A percentile compares a stretch with the other conserved stretches of the same genome.
These are phyloP conservation scores for Cisticola juncidis DNA, from an alignment of 2,113 vertebrate genomes.

Conservation along the genomic window DNA sequence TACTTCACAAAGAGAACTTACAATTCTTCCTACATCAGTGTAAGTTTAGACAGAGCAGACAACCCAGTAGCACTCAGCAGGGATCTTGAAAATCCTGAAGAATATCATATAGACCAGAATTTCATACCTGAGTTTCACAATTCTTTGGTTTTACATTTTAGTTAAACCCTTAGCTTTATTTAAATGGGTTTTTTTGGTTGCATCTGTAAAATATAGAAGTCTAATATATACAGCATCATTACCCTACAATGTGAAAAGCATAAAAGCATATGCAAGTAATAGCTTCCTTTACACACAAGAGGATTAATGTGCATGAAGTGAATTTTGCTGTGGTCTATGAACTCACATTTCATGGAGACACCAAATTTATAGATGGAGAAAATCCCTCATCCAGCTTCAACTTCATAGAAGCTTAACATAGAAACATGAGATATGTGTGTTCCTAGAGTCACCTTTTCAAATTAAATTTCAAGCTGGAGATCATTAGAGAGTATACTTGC, in stretches of 20 bases:
- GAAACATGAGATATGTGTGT: neutral
- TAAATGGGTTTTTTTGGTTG: neutral
- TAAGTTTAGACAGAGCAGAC: neutral
- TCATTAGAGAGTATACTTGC: neutral
- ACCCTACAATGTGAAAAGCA: neutral
- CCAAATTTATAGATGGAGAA: neutral
- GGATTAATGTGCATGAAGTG: neutral
- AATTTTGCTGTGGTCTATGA: conserved; percentile 8
- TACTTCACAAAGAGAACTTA: neutral
- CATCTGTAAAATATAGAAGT: conserved; percentile 33
- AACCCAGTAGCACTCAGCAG: neutral
- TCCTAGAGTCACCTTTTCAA: conserved; percentile 5
- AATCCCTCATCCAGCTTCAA: conserved; percentile 22
- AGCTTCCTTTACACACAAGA: neutral
- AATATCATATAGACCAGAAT: neutral
- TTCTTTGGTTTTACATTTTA: neutral
- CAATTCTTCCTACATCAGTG: neutral
- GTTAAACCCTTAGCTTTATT: neutral
- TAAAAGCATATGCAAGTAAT: neutral
- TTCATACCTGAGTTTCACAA: neutral
- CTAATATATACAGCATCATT: conserved; percentile 30
- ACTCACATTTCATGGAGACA: conserved; percentile 13
- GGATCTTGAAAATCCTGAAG: neutral
- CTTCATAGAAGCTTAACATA: neutral
- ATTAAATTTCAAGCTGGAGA: neutral